Evolutionary conservation across 2,888 invertebrate species (phyloP), one percentile per base, ranked within the genome.

Genomic region (Dolichomitus sp.): DNA sequence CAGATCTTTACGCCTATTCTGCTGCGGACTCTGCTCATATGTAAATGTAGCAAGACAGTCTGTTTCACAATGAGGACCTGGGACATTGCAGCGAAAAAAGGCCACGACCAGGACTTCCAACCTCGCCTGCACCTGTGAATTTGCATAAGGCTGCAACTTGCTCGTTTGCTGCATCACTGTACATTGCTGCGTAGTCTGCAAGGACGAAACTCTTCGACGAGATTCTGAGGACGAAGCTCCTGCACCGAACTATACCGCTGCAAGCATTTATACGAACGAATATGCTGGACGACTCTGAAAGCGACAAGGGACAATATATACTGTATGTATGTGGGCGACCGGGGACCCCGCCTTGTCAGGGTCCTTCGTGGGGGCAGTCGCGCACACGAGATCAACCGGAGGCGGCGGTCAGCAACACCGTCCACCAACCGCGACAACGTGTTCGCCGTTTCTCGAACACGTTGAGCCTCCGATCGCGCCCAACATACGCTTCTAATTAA

Each of bases 401-500:
- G 77, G 59, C 68, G 73, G 72, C 61, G 50, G 74, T 78, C 72
- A 69, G 63, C 54, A 69, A 61, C 59, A 61, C 61, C 65, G 73
- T 61, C 37, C 50, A 37, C 80, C 69, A 59, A 73, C 61, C 63
- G 74, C 73, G 80, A 87, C 84, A 86, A 69, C 81, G 79, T 84
- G 81, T 87, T 86, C 86, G 86, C 85, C 80, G 75, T 80, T 66
- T 83, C 50, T 76, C 57, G 79, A 79, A 87, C 87, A 85, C 66
- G 84, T 48, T 14, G 61, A 81, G 75, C 61, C 61, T 61, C 73
- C 61, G 59, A 61, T 73, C 61, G 59, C 50, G n/a, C 73, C 23
- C 59, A 61, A 75, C 78, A 83, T 84, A 75, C 83, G 84, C 81
- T 85, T 87, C 83, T 88, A 89, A 89, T 89, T 87, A 89, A 89